A percentile compares a stretch with the other conserved stretches of the same genome.
Conservation (phyloP, 1,140 invertebrate genomes). For the Ceratina calcarata region DNA sequence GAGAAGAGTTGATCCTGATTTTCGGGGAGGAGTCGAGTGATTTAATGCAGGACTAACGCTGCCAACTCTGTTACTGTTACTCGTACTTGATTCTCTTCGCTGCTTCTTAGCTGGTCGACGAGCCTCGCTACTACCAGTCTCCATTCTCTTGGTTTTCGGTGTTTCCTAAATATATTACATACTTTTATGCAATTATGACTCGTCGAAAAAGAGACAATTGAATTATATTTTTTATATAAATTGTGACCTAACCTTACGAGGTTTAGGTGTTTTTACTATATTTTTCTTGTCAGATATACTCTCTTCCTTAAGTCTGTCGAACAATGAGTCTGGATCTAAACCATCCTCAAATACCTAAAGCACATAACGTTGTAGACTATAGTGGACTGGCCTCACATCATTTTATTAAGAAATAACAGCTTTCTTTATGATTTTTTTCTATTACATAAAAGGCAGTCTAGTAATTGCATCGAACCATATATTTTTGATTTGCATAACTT, state of each 20-base stretch:
- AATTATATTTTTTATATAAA: conserved; percentile 20
- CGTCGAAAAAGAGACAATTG: conserved; percentile 3
- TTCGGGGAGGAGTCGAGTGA: conserved; percentile 82
- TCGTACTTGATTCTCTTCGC: conserved; percentile 75
- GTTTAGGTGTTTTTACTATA: conserved; percentile 80
- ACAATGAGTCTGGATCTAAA: conserved; percentile 84
- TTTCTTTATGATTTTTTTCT: background rate
- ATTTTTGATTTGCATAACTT: conserved; percentile 64
- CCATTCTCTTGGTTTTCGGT: conserved; percentile 75
- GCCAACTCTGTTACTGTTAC: conserved; percentile 70
- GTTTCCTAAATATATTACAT: conserved; percentile 67
- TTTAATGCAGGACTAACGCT: conserved; percentile 79
- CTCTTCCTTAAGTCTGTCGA: conserved; percentile 86
- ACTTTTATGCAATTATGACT: background rate
- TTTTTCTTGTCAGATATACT: conserved; percentile 78
- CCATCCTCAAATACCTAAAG: conserved; percentile 79
- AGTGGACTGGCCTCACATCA: background rate
- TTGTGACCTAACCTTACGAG: conserved; percentile 73
- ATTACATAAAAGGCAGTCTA: background rate
- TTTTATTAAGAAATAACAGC: background rate
- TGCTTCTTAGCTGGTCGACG: conserved; percentile 75
- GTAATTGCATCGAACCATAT: conserved; percentile 6
- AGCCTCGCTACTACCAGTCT: conserved; percentile 66
- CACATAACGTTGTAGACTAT: conserved; percentile 14
- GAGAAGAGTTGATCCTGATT: conserved; percentile 82